Percentiles rank a stretch among this genome's conserved stretches.
phyloP scores from a whole-genome alignment of 2,113 vertebrate species.

The Camelus dromedarius region DNA sequence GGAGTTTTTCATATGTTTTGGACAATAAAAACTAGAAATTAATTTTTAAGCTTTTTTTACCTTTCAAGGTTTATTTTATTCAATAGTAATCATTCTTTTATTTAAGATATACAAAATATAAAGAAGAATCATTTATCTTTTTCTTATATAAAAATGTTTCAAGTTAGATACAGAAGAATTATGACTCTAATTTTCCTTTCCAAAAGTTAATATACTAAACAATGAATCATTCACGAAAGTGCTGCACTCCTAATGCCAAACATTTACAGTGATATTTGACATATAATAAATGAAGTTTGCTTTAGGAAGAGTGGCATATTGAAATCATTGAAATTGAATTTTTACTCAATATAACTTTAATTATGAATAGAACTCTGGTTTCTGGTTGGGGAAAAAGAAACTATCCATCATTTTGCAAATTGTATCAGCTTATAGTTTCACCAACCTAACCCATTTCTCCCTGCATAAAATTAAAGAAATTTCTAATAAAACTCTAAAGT shows the following conservation, averaged over 20 bases:
- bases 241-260: not conserved
- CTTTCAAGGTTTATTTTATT: constrained; percentile 17
- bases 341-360: constrained; percentile 49
- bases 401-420: constrained; percentile 60
- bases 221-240: constrained; percentile 65
- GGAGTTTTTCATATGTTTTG: not conserved
- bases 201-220: constrained; percentile 53
- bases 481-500: constrained; percentile 48
- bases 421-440: constrained; percentile 7
- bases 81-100: not conserved
- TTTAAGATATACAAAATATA: constrained; percentile 40
- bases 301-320: constrained; percentile 64
- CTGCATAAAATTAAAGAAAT: not conserved
- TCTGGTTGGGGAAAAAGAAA: constrained; percentile 41
- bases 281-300: constrained; percentile 75
- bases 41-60: not conserved
- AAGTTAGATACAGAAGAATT: constrained; percentile 68
- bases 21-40: not conserved
- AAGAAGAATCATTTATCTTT: constrained; percentile 50
- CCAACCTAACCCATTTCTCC: not conserved
- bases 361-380: constrained; percentile 45
- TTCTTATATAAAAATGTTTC: constrained; percentile 50
- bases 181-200: constrained; percentile 64
- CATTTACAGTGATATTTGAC: constrained; percentile 41
- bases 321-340: constrained; percentile 68